Percentiles rank a stretch among this genome's conserved stretches.
phyloP scores from a whole-genome alignment of 2,888 invertebrate species.

The Trissonchulus sp. region DNA sequence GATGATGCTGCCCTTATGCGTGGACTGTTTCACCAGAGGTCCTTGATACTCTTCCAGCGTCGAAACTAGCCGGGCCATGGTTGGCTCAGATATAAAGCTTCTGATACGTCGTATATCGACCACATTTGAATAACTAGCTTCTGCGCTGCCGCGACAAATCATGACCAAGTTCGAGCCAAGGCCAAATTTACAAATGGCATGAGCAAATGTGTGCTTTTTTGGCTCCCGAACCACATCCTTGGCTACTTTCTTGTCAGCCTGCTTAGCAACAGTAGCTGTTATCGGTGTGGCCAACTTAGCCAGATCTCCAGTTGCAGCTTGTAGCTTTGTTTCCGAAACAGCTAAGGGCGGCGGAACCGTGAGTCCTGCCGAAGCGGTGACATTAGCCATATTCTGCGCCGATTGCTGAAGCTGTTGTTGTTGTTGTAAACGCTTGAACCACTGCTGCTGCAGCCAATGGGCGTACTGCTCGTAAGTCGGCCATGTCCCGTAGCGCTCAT shows the following conservation, averaged over 20 bases:
- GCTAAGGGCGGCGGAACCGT: too few relatives aligned
- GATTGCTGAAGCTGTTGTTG: too few relatives aligned
- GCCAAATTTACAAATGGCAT: constrained; percentile 1
- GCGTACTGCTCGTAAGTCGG: constrained; percentile 23
- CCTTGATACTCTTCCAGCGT: constrained; percentile 18
- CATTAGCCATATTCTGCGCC: too few relatives aligned
- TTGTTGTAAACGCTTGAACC: background rate
- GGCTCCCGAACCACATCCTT: background rate
- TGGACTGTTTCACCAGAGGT: background rate
- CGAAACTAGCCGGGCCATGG: background rate
- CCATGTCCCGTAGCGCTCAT: background rate
- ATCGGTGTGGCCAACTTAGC: background rate
- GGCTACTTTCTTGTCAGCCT: too few relatives aligned
- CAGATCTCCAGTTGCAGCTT: background rate
- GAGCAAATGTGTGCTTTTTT: constrained; percentile 1
- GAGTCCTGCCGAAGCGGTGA: too few relatives aligned
- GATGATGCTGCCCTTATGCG: constrained; percentile 7
- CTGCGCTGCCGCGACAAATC: background rate
- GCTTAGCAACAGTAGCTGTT: background rate
- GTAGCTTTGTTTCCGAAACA: too few relatives aligned
- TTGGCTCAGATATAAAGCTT: background rate
- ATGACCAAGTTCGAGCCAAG: background rate
- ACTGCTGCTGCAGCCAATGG: constrained; percentile 22
- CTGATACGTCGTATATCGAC: background rate
- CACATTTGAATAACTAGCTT: background rate